Evolutionary conservation across 2,797 vertebrate species (phyloP).

Genomic region (Pseudotriccus pelzelni): DNA sequence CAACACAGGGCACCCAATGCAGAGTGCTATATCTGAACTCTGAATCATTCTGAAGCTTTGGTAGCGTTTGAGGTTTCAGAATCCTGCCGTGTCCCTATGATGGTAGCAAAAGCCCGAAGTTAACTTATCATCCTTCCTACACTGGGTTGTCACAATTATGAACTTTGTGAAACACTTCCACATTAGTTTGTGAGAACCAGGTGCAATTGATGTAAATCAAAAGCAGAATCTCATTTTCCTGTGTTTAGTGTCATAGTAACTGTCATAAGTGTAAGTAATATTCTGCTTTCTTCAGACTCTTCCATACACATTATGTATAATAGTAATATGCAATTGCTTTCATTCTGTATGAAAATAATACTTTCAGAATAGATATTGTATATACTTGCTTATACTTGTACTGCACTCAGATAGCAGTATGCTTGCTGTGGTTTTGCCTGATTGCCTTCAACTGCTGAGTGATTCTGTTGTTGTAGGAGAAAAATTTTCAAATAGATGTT

Average conservation of each 20-base stretch:
- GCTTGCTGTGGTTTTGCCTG: neutral
- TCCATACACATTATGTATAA: neutral
- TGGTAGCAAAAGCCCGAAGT: neutral
- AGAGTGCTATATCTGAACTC: neutral
- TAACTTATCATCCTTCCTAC: neutral
- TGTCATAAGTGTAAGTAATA: neutral
- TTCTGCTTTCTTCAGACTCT: neutral
- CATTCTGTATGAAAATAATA: neutral
- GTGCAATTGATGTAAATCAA: neutral
- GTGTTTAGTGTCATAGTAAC: neutral
- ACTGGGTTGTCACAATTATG: neutral
- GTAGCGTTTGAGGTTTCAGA: neutral
- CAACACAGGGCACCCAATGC: neutral
- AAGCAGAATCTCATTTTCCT: neutral
- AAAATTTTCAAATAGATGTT: slow-evolving; percentile 27
- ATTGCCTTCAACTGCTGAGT: neutral
- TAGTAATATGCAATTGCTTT: neutral
- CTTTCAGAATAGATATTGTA: neutral
- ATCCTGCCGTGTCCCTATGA: neutral
- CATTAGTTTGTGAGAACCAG: neutral
- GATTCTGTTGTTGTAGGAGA: neutral
- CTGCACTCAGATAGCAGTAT: neutral
- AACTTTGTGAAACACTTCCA: neutral
- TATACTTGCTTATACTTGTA: neutral
- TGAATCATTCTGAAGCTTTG: neutral